Conservation (phyloP, 2,797 vertebrate genomes). For the Esox lucius region DNA sequence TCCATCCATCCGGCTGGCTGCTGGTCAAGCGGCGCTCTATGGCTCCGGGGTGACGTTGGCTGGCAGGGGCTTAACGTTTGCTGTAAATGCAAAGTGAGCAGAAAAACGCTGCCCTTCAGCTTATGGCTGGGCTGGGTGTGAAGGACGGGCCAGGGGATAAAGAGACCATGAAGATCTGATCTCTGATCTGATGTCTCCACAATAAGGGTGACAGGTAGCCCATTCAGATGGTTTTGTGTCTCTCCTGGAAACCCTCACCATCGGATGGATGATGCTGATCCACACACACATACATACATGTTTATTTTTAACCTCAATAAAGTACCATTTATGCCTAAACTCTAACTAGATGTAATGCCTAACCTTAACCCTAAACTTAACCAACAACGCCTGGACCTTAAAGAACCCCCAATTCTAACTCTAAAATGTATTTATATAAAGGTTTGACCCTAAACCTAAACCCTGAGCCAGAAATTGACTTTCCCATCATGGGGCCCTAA, state of each 20-base stretch:
- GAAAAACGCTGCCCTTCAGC: slow-evolving; percentile 25
- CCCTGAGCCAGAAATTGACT: too few species aligned
- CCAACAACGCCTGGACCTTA: too few species aligned
- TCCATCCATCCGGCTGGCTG: neutral
- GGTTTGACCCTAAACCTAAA: too few species aligned
- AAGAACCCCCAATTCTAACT: too few species aligned
- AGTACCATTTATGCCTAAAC: too few species aligned
- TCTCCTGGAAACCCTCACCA: neutral
- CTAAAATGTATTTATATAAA: too few species aligned
- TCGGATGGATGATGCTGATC: neutral
- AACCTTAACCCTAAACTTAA: too few species aligned
- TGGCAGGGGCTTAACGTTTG: neutral
- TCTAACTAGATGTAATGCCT: too few species aligned
- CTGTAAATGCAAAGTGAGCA: neutral
- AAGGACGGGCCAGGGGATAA: neutral
- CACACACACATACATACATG: neutral
- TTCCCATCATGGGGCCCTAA: too few species aligned
- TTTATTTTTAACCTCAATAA: too few species aligned
- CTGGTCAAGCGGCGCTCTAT: neutral
- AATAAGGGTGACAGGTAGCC: neutral
- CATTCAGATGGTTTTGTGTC: too few species aligned
- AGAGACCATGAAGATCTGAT: neutral
- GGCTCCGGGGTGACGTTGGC: neutral
- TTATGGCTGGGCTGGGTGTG: slow-evolving; percentile 9
- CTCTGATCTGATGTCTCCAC: neutral